Conservation (phyloP, 2,113 vertebrate species). For the Lucifuga dentata region DNA sequence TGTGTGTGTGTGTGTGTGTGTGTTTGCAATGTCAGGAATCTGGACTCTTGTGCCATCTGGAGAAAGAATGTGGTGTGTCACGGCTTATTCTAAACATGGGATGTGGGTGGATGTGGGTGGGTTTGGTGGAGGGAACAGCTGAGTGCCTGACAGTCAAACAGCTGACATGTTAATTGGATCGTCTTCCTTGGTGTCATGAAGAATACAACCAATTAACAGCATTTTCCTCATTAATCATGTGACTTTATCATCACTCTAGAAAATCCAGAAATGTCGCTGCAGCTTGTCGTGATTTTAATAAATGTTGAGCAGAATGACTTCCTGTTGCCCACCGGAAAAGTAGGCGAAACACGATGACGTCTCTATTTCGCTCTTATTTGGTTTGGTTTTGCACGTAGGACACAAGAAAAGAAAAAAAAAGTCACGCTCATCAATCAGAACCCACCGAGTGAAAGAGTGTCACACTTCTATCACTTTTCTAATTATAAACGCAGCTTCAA, state of each 20-base stretch:
- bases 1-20: no score
- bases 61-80: constrained; percentile 50
- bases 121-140: constrained; percentile 66
- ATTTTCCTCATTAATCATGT: neutral
- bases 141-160: constrained; percentile 60
- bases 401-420: neutral
- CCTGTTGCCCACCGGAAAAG: neutral
- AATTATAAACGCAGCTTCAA: constrained; percentile 86
- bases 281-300: neutral
- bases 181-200: constrained; percentile 21
- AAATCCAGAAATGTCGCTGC: neutral
- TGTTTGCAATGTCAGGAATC: constrained; percentile 50
- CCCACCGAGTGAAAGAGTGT: constrained; percentile 48
- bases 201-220: neutral
- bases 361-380: constrained; percentile 10
- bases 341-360: constrained; percentile 5
- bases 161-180: constrained; percentile 60
- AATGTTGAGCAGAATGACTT: neutral
- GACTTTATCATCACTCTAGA: neutral
- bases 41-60: constrained; percentile 61
- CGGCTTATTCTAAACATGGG: constrained; percentile 24
- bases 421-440: constrained; percentile 17
- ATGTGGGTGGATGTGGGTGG: constrained; percentile 41
- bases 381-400: constrained; percentile 2
- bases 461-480: constrained; percentile 85